Conservation (phyloP, 1,140 invertebrate genomes). For the Onthophagus taurus region DNA sequence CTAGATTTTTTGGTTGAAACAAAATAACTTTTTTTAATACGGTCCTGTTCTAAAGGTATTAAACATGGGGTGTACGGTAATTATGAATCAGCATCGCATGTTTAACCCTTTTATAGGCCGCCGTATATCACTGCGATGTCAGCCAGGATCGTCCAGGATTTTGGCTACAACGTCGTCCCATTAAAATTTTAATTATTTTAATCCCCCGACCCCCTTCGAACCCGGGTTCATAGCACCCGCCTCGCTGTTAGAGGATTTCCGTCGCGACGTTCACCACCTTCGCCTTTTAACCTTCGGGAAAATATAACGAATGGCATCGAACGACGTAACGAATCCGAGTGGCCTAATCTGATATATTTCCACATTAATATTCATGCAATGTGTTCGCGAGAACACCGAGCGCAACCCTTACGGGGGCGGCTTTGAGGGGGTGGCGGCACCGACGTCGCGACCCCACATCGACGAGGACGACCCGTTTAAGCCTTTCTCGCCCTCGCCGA, state of each 20-base stretch:
- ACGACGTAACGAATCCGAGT: too few species aligned
- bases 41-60: too few species aligned
- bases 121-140: conserved; percentile 20
- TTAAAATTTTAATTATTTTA: conserved; percentile 13
- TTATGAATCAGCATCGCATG: conserved; percentile 35
- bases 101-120: conserved; percentile 33
- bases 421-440: too few species aligned
- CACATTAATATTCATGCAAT: conserved; percentile 14
- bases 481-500: too few species aligned
- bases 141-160: background rate
- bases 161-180: background rate
- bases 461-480: too few species aligned
- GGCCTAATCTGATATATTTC: conserved; percentile 11
- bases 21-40: too few species aligned
- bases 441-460: too few species aligned
- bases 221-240: too few species aligned
- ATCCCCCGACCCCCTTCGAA: too few species aligned
- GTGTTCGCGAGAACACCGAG: conserved; percentile 4
- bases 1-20: too few species aligned
- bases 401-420: conserved; percentile 10
- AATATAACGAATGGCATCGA: too few species aligned
- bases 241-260: conserved; percentile 2
- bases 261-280: background rate
- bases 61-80: conserved; percentile 23
- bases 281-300: conserved; percentile 3